These are phyloP conservation scores for Rhizomys pruinosus DNA, from an alignment of 2,113 vertebrate genomes.

Conservation along the genomic window DNA sequence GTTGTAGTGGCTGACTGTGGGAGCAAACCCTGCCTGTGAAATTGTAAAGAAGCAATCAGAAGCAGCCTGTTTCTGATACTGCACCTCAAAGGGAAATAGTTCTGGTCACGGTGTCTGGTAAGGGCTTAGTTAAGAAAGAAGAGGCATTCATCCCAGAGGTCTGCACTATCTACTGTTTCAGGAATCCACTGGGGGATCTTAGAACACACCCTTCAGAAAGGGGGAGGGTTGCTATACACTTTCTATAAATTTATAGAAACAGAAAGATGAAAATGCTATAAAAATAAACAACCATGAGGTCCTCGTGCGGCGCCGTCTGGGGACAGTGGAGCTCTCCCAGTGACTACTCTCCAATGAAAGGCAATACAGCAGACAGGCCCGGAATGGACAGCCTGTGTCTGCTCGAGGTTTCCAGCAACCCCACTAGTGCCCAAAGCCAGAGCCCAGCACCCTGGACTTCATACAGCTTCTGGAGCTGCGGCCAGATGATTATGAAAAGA, in stretches of 20 bases:
- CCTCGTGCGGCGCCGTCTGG: background rate
- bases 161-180: background rate
- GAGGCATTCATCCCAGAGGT: background rate
- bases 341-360: background rate
- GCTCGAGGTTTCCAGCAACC: background rate
- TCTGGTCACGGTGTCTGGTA: background rate
- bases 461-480: background rate
- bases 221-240: background rate
- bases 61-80: background rate
- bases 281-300: background rate
- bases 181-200: too few relatives aligned
- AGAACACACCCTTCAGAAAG: background rate
- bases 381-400: background rate
- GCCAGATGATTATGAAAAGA: too few relatives aligned
- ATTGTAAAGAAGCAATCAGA: background rate
- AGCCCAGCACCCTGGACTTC: background rate
- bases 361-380: background rate
- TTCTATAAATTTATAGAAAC: background rate
- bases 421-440: background rate
- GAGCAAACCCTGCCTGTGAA: background rate
- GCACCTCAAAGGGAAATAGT: background rate
- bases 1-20: background rate
- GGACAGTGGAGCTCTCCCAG: too few relatives aligned
- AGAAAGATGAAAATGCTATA: background rate
- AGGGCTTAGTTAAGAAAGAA: background rate